A percentile compares a stretch with the other conserved stretches of the same genome.
Evolutionary conservation across 2,797 vertebrate species (phyloP).

Genomic region (Arnoldichthys spilopterus): DNA sequence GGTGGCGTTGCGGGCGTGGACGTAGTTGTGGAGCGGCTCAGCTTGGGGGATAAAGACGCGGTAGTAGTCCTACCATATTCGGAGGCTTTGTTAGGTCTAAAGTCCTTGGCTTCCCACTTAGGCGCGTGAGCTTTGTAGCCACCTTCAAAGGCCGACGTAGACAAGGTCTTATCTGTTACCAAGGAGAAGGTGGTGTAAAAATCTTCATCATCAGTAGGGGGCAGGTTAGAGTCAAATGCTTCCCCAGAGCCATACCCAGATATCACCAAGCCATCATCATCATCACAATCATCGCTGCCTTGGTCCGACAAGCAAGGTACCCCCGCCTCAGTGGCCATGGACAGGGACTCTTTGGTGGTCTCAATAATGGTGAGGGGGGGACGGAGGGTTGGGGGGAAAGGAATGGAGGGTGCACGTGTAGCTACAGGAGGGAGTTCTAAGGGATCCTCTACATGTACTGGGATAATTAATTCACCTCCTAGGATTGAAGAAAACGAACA

Average conservation of each 20-base stretch:
- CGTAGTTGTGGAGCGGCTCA: constrained; percentile 95
- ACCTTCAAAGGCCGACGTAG: constrained; percentile 99
- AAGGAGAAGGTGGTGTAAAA: constrained; percentile 99
- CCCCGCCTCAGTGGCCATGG: constrained; percentile 98
- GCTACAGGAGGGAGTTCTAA: constrained; percentile 95
- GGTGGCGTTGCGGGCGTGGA: constrained; percentile 93
- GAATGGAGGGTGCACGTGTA: constrained; percentile 96
- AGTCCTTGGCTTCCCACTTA: constrained; percentile 99
- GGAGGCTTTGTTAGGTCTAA: constrained; percentile 98
- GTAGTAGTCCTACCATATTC: constrained; percentile 96
- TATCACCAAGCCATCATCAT: constrained; percentile 91
- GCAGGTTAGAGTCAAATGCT: constrained; percentile 99
- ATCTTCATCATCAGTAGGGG: constrained; percentile 99
- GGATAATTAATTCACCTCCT: constrained; percentile 99
- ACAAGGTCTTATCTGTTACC: constrained; percentile 99
- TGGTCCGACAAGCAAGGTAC: constrained; percentile 99
- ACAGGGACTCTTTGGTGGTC: constrained; percentile 99
- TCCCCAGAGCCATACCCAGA: constrained; percentile 99
- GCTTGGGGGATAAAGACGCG: constrained; percentile 94
- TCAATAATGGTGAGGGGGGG: constrained; percentile 99
- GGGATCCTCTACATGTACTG: constrained; percentile 96
- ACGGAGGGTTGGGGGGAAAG: constrained; percentile 94
- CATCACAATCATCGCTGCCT: constrained; percentile 99
- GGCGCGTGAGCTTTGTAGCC: constrained; percentile 97
- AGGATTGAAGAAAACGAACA: constrained; percentile 80